phyloP scores from a whole-genome alignment of 2,888 invertebrate species.

The Pristionchus maxplancki region DNA sequence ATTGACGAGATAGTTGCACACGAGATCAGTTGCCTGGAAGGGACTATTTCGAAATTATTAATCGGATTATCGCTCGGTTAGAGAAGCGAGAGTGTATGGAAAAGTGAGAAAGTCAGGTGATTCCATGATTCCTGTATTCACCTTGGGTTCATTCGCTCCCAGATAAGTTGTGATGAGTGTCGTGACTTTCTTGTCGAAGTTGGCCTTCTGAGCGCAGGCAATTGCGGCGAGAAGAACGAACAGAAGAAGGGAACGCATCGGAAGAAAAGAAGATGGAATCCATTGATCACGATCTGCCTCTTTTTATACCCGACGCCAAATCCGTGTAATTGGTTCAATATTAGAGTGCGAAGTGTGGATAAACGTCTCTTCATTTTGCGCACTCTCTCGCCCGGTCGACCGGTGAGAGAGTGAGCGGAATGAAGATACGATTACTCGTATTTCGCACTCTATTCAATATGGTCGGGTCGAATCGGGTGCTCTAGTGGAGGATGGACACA shows the following conservation, averaged over 20 bases:
- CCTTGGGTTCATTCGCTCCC: conserved; percentile 19
- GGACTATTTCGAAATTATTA: not conserved
- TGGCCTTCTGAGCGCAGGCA: not conserved
- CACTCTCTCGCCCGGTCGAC: too few relatives aligned
- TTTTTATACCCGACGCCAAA: not conserved
- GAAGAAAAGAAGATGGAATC: not conserved
- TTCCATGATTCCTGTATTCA: not conserved
- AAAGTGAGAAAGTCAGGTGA: too few relatives aligned
- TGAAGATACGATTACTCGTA: too few relatives aligned
- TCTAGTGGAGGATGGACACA: not conserved
- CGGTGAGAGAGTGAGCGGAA: too few relatives aligned
- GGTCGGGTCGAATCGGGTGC: not conserved
- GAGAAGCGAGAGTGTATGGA: not conserved
- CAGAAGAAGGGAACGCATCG: not conserved
- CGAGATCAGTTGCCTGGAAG: not conserved
- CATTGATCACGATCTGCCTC: not conserved
- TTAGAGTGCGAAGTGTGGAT: too few relatives aligned
- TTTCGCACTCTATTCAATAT: too few relatives aligned
- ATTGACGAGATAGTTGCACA: not conserved
- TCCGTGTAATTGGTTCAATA: not conserved
- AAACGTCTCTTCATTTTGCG: too few relatives aligned
- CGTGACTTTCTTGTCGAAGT: not conserved
- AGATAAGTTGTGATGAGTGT: conserved; percentile 24
- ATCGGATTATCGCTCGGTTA: too few relatives aligned
- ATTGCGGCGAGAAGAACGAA: not conserved